Evolutionary conservation across 2,888 invertebrate genomes (phyloP).

Genomic region (Drosophila pegasa): DNA sequence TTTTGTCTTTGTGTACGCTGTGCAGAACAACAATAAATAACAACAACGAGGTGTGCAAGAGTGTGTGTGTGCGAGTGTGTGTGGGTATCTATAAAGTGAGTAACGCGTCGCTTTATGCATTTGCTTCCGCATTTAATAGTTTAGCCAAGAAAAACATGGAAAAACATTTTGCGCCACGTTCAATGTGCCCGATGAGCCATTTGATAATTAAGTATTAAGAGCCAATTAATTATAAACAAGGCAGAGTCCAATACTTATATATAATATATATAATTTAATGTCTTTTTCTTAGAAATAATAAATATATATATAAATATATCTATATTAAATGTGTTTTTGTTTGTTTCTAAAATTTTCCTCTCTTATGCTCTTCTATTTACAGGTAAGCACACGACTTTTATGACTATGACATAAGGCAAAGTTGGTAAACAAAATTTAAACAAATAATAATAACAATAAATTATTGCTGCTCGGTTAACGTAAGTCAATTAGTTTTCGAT

Average conservation of each 20-base stretch:
- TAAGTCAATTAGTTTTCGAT: constrained; percentile 68
- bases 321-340: constrained; percentile 42
- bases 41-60: constrained; percentile 15
- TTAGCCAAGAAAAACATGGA: constrained; percentile 29
- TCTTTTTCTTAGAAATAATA: constrained; percentile 41
- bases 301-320: constrained; percentile 4
- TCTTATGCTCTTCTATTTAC: constrained; percentile 57
- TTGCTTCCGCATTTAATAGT: constrained; percentile 54
- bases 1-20: constrained; percentile 25
- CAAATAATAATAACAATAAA: constrained; percentile 7
- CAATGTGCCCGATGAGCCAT: constrained; percentile 49
- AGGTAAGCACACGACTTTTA: constrained; percentile 64
- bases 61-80: constrained; percentile 1
- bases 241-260: constrained; percentile 5
- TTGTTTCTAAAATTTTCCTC: constrained; percentile 46
- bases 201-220: constrained; percentile 42
- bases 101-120: constrained; percentile 26
- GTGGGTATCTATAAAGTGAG: constrained; percentile 16
- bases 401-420: constrained; percentile 15
- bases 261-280: constrained; percentile 38
- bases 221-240: constrained; percentile 28
- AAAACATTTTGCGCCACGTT: constrained; percentile 36
- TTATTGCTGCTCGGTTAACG: constrained; percentile 31
- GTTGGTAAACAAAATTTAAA: constrained; percentile 24
- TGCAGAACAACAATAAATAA: constrained; percentile 10